Conservation (phyloP, 2,113 vertebrate genomes). For the Anthoscopus minutus region DNA sequence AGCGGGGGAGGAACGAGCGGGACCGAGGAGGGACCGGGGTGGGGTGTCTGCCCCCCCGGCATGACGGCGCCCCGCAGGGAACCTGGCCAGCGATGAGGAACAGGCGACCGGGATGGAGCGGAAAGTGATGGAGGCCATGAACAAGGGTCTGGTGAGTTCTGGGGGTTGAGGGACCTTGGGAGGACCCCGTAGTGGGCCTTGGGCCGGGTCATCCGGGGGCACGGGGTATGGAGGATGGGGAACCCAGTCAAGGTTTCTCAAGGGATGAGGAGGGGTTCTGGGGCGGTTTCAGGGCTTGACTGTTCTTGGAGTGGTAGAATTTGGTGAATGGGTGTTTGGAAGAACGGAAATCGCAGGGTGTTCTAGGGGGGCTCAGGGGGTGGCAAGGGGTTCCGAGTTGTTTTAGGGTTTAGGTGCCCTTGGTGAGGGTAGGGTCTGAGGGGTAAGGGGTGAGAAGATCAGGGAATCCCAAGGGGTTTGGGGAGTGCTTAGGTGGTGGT, state of each 20-base stretch:
- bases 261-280: neutral
- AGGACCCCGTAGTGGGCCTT: neutral
- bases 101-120: conserved; percentile 85
- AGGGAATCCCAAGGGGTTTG: neutral
- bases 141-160: conserved; percentile 71
- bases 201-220: too few relatives aligned
- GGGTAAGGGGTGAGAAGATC: neutral
- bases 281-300: too few relatives aligned
- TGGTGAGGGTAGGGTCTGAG: neutral
- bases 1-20: neutral
- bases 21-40: neutral
- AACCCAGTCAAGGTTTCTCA: too few relatives aligned
- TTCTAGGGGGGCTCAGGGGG: neutral
- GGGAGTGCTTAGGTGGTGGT: too few relatives aligned
- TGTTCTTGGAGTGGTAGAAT: neutral
- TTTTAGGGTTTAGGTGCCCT: neutral
- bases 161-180: neutral
- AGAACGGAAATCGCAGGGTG: neutral
- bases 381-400: too few relatives aligned
- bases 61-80: conserved; percentile 49
- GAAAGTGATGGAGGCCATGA: conserved; percentile 69
- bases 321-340: neutral
- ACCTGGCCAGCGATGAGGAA: conserved; percentile 79
- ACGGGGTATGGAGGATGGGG: neutral
- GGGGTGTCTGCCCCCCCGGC: too few relatives aligned